These are phyloP conservation scores for Gonioctena quinquepunctata DNA, from an alignment of 1,140 invertebrate species.

Conservation along the genomic window DNA sequence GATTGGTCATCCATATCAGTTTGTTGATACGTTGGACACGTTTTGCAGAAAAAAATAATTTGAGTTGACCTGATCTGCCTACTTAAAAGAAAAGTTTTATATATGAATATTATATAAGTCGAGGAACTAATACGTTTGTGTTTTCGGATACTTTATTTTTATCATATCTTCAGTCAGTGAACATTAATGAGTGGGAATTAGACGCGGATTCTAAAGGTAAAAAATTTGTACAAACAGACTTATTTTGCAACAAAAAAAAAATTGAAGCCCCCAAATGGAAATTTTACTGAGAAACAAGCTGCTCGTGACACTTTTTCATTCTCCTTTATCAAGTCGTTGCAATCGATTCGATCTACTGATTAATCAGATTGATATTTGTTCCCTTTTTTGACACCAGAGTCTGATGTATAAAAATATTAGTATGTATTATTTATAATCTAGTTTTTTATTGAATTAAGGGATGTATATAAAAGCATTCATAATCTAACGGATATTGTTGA, in stretches of 20 bases:
- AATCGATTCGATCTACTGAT: no score
- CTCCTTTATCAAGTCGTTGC: no score
- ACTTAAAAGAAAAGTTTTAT: neutral
- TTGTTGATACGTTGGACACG: neutral
- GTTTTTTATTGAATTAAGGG: slow-evolving; percentile 4
- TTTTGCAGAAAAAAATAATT: no score
- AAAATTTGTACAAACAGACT: no score
- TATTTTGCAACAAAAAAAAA: no score
- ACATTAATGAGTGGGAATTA: no score
- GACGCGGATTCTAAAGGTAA: no score
- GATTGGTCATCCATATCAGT: neutral
- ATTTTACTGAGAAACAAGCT: no score
- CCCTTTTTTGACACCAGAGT: slow-evolving; percentile 22
- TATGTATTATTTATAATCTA: slow-evolving; percentile 23
- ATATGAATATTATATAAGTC: neutral
- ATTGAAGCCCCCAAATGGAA: no score
- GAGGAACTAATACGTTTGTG: neutral
- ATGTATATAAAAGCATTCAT: slow-evolving; percentile 27
- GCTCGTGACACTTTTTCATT: no score
- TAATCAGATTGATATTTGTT: neutral
- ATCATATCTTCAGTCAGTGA: neutral
- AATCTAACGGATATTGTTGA: slow-evolving; percentile 17
- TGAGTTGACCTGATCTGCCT: slow-evolving; percentile 27
- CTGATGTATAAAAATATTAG: slow-evolving; percentile 33
- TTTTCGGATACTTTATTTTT: neutral